These are phyloP conservation scores for Nothoprocta pentlandii DNA, from an alignment of 2,113 vertebrate species.

Conservation along the genomic window DNA sequence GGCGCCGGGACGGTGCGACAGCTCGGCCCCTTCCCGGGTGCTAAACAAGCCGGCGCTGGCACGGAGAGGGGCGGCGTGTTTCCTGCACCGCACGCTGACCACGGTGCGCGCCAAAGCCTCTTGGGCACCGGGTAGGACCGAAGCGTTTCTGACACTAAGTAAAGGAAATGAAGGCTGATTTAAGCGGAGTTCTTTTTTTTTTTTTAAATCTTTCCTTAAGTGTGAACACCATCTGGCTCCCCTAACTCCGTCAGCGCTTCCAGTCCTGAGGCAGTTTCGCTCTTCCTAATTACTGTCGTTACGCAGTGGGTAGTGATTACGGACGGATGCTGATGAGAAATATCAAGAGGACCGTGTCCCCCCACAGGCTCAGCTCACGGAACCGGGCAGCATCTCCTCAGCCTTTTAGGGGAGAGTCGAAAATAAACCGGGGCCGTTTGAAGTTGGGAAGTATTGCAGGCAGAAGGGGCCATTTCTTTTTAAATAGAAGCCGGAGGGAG, in stretches of 20 bases:
- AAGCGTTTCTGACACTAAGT: background rate
- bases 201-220: conserved; percentile 42
- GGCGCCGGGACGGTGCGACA: no score
- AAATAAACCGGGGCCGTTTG: background rate
- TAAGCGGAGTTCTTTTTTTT: background rate
- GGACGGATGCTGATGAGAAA: conserved; percentile 63
- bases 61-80: background rate
- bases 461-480: background rate
- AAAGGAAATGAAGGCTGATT: conserved; percentile 32
- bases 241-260: conserved; percentile 65
- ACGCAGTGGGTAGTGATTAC: conserved; percentile 66
- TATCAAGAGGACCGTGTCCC: conserved; percentile 40
- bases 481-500: background rate
- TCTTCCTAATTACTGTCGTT: conserved; percentile 77
- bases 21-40: background rate
- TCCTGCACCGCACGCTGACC: background rate
- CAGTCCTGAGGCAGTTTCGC: conserved; percentile 69
- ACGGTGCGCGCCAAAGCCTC: background rate
- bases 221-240: conserved; percentile 75
- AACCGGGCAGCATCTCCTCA: background rate
- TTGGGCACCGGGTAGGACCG: background rate
- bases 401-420: background rate
- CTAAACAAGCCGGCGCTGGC: background rate
- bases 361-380: background rate
- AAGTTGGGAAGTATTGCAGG: background rate